Percentiles rank a stretch among this genome's conserved stretches.
phyloP scores from a whole-genome alignment of 1,140 invertebrate species.

The Lerema accius region DNA sequence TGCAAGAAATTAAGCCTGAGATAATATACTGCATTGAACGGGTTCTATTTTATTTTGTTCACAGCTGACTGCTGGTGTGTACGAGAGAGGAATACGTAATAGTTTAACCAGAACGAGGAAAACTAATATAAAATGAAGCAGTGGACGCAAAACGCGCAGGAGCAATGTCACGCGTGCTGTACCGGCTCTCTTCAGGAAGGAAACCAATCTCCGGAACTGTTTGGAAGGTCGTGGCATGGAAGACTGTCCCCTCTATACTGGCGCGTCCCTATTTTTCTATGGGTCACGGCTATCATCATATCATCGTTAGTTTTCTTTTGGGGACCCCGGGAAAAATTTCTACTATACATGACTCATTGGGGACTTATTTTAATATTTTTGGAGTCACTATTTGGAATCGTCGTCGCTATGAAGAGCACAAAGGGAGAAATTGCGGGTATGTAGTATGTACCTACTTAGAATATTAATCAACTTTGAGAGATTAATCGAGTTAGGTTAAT shows the following conservation, averaged over 20 bases:
- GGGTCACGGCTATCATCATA: slow-evolving; percentile 51
- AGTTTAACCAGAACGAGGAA: slow-evolving; percentile 2
- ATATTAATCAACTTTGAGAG: too few relatives aligned
- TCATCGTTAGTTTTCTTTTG: slow-evolving; percentile 64
- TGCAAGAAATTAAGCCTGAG: too few relatives aligned
- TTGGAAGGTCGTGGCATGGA: slow-evolving; percentile 55
- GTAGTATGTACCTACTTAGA: slow-evolving; percentile 22
- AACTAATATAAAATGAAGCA: slow-evolving; percentile 47
- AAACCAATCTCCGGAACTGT: slow-evolving; percentile 51
- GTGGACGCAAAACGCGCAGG: slow-evolving; percentile 48
- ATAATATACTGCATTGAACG: too few relatives aligned
- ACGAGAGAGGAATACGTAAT: background rate
- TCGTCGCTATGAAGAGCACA: slow-evolving; percentile 51
- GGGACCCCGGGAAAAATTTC: slow-evolving; percentile 63
- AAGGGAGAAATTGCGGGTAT: slow-evolving; percentile 49
- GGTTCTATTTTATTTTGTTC: background rate
- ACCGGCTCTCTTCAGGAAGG: slow-evolving; percentile 48
- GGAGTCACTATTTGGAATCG: slow-evolving; percentile 65
- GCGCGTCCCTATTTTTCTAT: slow-evolving; percentile 67
- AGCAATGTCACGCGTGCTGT: slow-evolving; percentile 51
- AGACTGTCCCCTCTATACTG: slow-evolving; percentile 62
- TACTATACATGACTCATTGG: slow-evolving; percentile 78
- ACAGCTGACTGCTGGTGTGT: background rate
- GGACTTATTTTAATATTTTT: slow-evolving; percentile 63
- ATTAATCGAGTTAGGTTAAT: too few relatives aligned